Evolutionary conservation across 2,113 vertebrate genomes (phyloP).

Genomic region (Rhegmatorhina hoffmannsi): DNA sequence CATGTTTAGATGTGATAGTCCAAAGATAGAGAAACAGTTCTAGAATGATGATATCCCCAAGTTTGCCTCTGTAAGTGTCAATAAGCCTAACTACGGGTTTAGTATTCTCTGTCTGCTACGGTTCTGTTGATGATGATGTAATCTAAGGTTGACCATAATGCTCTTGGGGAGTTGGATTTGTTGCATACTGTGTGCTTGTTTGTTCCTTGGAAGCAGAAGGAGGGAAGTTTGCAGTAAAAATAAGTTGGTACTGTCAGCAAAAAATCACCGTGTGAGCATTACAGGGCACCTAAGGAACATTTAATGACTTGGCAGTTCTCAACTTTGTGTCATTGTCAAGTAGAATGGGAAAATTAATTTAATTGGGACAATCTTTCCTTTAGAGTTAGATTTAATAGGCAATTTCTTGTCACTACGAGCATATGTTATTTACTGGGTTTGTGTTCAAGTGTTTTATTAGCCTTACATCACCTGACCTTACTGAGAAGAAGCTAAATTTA

Average conservation of each 20-base stretch:
- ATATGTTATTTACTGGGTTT: not conserved
- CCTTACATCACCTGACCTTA: not conserved
- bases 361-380: not conserved
- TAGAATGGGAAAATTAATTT: slow-evolving; percentile 20
- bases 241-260: not conserved
- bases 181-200: accelerated
- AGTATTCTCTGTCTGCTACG: not conserved
- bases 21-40: not conserved
- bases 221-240: not conserved
- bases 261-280: not conserved
- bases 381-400: not conserved
- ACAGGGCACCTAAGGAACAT: not conserved
- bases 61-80: not conserved
- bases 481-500: not conserved
- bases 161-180: not conserved
- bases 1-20: not conserved
- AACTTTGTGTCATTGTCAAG: not conserved
- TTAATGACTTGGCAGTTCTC: not conserved
- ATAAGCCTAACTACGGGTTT: not conserved
- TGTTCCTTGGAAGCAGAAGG: not conserved
- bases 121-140: not conserved
- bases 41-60: not conserved
- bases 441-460: not conserved
- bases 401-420: not conserved
- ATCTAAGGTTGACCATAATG: not conserved